These are phyloP conservation scores for Bubo scandiacus DNA, from an alignment of 2,113 vertebrate species.

Conservation along the genomic window DNA sequence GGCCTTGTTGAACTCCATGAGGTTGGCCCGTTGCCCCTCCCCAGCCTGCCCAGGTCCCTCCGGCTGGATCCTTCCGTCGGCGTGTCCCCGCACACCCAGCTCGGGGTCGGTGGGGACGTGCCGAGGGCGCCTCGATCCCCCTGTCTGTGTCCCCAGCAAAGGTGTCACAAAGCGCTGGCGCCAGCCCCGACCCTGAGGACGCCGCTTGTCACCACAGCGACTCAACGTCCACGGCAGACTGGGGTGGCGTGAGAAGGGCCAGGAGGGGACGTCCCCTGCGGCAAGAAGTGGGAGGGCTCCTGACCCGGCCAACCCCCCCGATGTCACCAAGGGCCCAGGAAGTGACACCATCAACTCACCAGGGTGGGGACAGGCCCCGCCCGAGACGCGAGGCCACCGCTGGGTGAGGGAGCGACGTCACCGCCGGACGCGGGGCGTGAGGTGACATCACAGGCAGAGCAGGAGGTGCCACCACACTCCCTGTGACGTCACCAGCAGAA, in stretches of 20 bases:
- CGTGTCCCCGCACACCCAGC: no score
- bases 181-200: no score
- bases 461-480: background rate
- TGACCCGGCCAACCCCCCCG: background rate
- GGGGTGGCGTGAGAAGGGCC: background rate
- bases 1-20: no score
- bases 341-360: background rate
- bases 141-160: no score
- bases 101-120: no score
- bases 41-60: no score
- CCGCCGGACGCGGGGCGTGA: accelerated
- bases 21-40: no score
- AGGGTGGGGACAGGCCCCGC: background rate
- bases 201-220: no score
- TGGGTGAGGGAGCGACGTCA: background rate
- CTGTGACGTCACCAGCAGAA: background rate
- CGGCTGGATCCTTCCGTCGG: no score
- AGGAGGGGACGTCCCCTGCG: background rate
- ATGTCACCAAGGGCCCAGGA: background rate
- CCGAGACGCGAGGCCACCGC: background rate
- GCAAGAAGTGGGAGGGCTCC: background rate
- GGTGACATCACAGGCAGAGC: background rate
- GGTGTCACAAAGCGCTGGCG: no score
- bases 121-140: no score
- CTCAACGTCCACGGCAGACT: no score